Conservation (phyloP, 2,113 vertebrate genomes). For the Tauraco erythrolophus region DNA sequence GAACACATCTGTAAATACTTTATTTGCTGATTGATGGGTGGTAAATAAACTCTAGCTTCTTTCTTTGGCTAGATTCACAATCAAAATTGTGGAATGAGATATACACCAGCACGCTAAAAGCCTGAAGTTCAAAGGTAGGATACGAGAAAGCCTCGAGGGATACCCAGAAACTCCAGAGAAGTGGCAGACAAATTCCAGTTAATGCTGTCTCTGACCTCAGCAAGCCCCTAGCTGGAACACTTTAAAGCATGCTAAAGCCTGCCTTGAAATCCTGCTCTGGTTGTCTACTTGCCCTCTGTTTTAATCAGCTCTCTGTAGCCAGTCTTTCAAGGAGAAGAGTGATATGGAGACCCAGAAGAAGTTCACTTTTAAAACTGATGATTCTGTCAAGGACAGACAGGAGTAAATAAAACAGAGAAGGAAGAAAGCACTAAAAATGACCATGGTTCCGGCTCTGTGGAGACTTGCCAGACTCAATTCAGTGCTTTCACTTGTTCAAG, state of each 20-base stretch:
- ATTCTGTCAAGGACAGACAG: neutral
- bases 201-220: slow-evolving; percentile 58
- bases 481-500: neutral
- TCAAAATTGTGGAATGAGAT: slow-evolving; percentile 6
- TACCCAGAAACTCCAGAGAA: slow-evolving; percentile 53
- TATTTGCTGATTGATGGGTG: slow-evolving; percentile 59
- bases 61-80: slow-evolving; percentile 32
- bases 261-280: slow-evolving; percentile 43
- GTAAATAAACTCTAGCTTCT: slow-evolving; percentile 56
- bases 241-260: slow-evolving; percentile 58
- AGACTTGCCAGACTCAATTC: neutral
- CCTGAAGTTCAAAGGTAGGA: slow-evolving; percentile 63
- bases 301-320: slow-evolving; percentile 54
- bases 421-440: neutral
- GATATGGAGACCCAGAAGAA: neutral
- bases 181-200: slow-evolving; percentile 64
- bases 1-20: slow-evolving; percentile 66
- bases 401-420: neutral
- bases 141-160: slow-evolving; percentile 26
- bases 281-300: slow-evolving; percentile 58
- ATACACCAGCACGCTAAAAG: neutral
- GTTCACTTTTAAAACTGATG: slow-evolving; percentile 1
- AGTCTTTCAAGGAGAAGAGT: slow-evolving; percentile 19
- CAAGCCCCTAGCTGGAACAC: slow-evolving; percentile 8
- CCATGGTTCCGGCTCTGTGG: neutral